These are phyloP conservation scores for Crotophaga sulcirostris DNA, from an alignment of 2,113 vertebrate species.

Conservation along the genomic window DNA sequence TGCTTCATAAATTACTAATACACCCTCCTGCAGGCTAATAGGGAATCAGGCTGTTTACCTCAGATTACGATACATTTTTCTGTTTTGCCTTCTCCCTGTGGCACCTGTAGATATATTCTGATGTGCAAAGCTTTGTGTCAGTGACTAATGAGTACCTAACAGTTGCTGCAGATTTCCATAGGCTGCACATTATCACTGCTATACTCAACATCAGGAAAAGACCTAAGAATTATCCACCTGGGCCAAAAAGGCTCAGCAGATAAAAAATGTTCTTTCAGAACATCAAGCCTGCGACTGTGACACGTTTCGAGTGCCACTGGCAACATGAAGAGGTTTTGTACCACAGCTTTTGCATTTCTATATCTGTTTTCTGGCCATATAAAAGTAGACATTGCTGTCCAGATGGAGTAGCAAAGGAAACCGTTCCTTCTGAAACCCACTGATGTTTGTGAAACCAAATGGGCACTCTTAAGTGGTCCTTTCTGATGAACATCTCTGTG, in stretches of 20 bases:
- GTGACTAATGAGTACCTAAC: conserved; percentile 4
- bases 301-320: neutral
- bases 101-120: conserved; percentile 17
- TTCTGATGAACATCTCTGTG: neutral
- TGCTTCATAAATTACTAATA: conserved; percentile 55
- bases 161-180: neutral
- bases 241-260: neutral
- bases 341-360: neutral
- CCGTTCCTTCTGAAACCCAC: neutral
- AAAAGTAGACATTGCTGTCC: neutral
- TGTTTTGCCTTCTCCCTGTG: conserved; percentile 22
- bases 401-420: neutral
- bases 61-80: neutral
- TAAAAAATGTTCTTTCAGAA: neutral
- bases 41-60: conserved; percentile 38
- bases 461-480: neutral
- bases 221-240: neutral
- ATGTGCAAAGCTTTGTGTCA: neutral
- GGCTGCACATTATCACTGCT: neutral
- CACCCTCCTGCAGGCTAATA: conserved; percentile 31
- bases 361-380: neutral
- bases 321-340: neutral
- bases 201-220: neutral
- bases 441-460: neutral
- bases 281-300: neutral